A percentile compares a stretch with the other conserved stretches of the same genome.
Conservation (phyloP, 2,888 invertebrate genomes). For the Portevinia maculata region DNA sequence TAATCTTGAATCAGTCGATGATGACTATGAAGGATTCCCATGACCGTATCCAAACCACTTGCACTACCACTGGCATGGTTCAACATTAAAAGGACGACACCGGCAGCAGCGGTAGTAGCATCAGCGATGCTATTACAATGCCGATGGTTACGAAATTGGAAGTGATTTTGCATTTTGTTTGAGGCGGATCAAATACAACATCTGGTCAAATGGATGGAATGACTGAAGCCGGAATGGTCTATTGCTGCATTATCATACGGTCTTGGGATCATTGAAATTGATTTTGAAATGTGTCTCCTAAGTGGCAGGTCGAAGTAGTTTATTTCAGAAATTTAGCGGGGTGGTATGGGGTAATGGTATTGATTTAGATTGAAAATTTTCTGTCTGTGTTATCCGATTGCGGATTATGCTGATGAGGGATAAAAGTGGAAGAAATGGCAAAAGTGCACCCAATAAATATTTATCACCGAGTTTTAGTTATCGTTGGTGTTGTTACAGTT, state of each 20-base stretch:
- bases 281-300: constrained; percentile 67
- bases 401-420: constrained; percentile 62
- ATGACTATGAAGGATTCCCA: constrained; percentile 43
- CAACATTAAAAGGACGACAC: constrained; percentile 10
- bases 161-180: constrained; percentile 71
- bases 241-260: constrained; percentile 9
- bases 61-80: constrained; percentile 3
- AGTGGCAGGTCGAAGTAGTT: constrained; percentile 60
- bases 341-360: constrained; percentile 63
- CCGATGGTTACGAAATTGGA: constrained; percentile 58
- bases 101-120: neutral
- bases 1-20: constrained; percentile 65
- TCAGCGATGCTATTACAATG: constrained; percentile 29
- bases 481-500: too few species aligned
- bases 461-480: constrained; percentile 29
- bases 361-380: constrained; percentile 56
- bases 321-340: constrained; percentile 51
- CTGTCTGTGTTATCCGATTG: constrained; percentile 45
- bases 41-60: constrained; percentile 19
- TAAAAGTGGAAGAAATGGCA: constrained; percentile 31
- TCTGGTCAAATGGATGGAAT: constrained; percentile 60
- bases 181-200: constrained; percentile 62
- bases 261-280: constrained; percentile 72
- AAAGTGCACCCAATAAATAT: constrained; percentile 41
- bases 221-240: neutral